Percentiles rank a stretch among this genome's conserved stretches.
phyloP scores from a whole-genome alignment of 2,888 invertebrate genomes.

The Zygaena filipendulae region DNA sequence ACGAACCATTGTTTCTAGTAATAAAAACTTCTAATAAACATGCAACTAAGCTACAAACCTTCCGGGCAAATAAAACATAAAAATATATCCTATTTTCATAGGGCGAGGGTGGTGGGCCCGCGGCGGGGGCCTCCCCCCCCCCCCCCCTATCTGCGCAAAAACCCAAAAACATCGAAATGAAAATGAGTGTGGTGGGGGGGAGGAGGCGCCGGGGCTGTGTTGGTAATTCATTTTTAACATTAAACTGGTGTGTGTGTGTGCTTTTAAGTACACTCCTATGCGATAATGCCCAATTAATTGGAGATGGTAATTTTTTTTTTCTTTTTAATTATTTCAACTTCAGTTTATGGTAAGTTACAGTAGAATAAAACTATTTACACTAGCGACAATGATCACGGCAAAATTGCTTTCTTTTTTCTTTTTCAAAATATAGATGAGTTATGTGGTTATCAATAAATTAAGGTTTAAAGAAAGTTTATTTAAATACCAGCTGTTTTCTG shows the following conservation, averaged over 20 bases:
- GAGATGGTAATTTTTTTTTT: conserved; percentile 3
- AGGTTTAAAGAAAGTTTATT: no score
- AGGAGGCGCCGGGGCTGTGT: conserved; percentile 50
- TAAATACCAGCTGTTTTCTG: no score
- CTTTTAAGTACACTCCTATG: conserved; percentile 59
- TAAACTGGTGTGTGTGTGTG: conserved; percentile 65
- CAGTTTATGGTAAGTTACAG: no score
- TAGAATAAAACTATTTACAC: no score
- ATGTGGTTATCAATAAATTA: no score
- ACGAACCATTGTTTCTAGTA: conserved; percentile 56
- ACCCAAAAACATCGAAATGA: conserved; percentile 71
- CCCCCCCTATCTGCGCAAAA: conserved; percentile 67
- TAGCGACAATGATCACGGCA: no score
- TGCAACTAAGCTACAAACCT: conserved; percentile 67
- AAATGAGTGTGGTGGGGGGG: conserved; percentile 62
- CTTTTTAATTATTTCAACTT: background rate
- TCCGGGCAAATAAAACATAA: conserved; percentile 70
- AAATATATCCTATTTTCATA: conserved; percentile 70
- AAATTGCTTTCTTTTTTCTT: no score
- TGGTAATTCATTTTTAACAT: conserved; percentile 70
- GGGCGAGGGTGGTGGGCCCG: conserved; percentile 45
- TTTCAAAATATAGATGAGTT: no score
- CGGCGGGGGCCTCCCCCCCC: conserved; percentile 23
- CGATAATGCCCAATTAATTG: conserved; percentile 19
- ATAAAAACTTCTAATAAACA: conserved; percentile 69